Base-by-base conservation (phyloP, 2,797 vertebrate species). In the Coendou prehensilis region DNA sequence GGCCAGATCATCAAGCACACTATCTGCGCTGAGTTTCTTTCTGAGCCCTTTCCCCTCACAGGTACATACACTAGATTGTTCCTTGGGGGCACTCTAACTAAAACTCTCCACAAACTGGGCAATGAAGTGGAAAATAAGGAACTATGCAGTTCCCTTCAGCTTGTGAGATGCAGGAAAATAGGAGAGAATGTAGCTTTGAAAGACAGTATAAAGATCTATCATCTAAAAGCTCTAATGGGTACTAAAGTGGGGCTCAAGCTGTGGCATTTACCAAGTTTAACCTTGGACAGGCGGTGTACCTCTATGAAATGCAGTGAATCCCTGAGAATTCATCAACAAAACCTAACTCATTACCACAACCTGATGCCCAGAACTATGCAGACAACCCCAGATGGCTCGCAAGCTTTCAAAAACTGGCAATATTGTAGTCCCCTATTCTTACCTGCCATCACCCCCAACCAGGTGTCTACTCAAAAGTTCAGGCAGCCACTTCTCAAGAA, bases 401-500 rank as follows among this genome's bases (percentile, higher is more conserved):
- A 59, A 28, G 56, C 79, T 98, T 97, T 98, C 95, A 96, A 97
- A 98, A 2, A 7, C 37, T 41, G 4, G 47, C 26, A 75, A 33
- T 30, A 33, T 0, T 81, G 11, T 28, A 76, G 22, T 56, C 45
- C 95, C 78, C 93, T 97, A 91, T 95, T 95, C 89, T 97, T 95
- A 97, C 97, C 97, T 98, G 96, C 97, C 95, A 97, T 96, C 96
- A 97, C 91, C 93, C 97, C 97, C 97, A 97, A 91, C 97, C 87
- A 96, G 96, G 89, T 97, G 94, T 97, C 95, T 86, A 95, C 97
- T 93, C 95, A 96, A 94, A 93, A 98, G 97, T 96, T 96, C 93
- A 93, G 89, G 56, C 52, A 75, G 71, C 67, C 97, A 89, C 95
- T 97, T 97, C 98, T 97, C 97, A 96, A 97, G 89, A 96, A 97